phyloP scores from a whole-genome alignment of 2,797 vertebrate species.

The Halcyon chelicuti region DNA sequence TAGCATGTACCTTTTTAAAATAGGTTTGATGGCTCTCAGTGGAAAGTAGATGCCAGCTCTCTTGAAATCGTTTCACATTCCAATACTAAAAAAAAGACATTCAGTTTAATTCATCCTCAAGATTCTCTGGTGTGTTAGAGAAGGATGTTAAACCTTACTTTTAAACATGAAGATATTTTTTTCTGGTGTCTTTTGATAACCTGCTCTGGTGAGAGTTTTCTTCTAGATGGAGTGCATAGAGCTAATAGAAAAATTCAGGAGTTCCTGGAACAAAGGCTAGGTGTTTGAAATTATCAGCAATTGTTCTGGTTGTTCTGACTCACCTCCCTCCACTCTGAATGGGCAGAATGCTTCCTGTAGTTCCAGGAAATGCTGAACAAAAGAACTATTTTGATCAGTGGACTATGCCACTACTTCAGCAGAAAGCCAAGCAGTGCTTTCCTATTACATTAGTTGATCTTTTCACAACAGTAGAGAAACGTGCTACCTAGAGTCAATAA shows the following conservation, averaged over 20 bases:
- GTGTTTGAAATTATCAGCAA: background rate
- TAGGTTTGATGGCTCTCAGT: background rate
- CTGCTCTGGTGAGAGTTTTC: background rate
- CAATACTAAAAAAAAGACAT: background rate
- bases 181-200: background rate
- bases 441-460: background rate
- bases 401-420: background rate
- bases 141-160: background rate
- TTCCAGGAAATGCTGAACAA: slow-evolving; percentile 57
- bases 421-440: slow-evolving; percentile 23
- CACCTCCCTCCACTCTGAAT: background rate
- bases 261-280: background rate
- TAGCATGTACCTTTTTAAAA: background rate
- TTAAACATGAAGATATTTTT: background rate
- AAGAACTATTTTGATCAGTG: slow-evolving; percentile 33
- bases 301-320: background rate
- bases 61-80: background rate
- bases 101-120: background rate
- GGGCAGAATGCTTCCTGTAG: background rate
- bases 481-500: background rate
- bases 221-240: background rate
- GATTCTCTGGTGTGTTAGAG: background rate
- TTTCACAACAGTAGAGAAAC: slow-evolving; percentile 12
- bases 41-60: background rate
- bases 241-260: background rate